Conservation (phyloP, 1,140 invertebrate species). For the Tetranychus cinnabarinus region DNA sequence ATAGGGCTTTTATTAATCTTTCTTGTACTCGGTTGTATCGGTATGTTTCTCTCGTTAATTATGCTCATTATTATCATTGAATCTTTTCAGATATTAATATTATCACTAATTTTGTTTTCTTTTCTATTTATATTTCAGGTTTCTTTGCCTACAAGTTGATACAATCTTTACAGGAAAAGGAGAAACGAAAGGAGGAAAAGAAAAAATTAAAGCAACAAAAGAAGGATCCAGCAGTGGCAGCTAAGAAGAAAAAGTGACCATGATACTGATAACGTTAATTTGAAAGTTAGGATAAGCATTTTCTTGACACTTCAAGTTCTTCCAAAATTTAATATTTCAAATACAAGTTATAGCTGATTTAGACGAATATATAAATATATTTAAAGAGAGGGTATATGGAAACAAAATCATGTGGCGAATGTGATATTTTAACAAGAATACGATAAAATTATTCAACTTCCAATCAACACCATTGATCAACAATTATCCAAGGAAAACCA, state of each 20-base stretch:
- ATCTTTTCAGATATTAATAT: background rate
- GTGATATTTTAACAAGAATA: too few species aligned
- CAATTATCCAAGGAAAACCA: too few species aligned
- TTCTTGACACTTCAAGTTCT: too few species aligned
- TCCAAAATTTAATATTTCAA: too few species aligned
- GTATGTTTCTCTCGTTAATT: background rate
- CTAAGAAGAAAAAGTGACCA: background rate
- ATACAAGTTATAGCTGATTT: too few species aligned
- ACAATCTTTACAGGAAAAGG: constrained; percentile 43
- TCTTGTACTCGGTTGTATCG: background rate
- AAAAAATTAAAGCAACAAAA: constrained; percentile 34
- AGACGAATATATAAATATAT: too few species aligned
- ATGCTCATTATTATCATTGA: background rate
- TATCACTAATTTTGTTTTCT: background rate
- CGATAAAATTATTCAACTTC: too few species aligned
- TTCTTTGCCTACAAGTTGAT: constrained; percentile 61
- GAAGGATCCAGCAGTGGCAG: constrained; percentile 15
- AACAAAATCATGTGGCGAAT: too few species aligned
- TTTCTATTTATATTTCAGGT: constrained; percentile 29
- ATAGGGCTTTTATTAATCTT: background rate
- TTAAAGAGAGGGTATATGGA: too few species aligned
- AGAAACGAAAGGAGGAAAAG: constrained; percentile 42
- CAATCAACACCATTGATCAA: too few species aligned
- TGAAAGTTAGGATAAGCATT: too few species aligned
- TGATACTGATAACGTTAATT: too few species aligned